Conservation (phyloP, 2,797 vertebrate genomes). For the Sebastes kiyomatsui region DNA sequence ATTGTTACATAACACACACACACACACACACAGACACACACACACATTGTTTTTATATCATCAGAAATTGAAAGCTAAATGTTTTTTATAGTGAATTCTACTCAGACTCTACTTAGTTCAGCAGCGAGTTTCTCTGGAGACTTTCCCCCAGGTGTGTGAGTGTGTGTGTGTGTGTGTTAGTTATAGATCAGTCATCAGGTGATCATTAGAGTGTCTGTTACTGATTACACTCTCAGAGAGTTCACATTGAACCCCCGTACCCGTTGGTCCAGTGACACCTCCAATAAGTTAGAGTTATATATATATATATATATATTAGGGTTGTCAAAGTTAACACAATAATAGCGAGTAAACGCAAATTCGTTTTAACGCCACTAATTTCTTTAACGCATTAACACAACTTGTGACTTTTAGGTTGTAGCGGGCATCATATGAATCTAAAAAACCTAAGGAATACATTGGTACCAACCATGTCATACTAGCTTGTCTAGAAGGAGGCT, state of each 20-base stretch:
- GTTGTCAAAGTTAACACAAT: no score
- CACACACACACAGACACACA: slow-evolving; percentile 11
- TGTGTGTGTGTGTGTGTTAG: background rate
- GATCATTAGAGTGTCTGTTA: background rate
- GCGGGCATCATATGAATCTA: no score
- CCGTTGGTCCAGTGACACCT: no score
- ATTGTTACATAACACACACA: background rate
- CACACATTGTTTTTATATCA: background rate
- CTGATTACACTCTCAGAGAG: background rate
- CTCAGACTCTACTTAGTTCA: background rate
- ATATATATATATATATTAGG: no score
- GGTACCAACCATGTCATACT: no score
- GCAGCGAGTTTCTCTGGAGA: background rate
- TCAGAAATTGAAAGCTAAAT: background rate
- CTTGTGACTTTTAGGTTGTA: no score
- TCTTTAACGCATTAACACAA: no score
- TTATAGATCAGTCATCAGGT: background rate
- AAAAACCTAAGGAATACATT: no score
- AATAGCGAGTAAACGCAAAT: no score
- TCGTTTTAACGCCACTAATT: no score
- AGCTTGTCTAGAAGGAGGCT: no score
- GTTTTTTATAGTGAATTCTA: no score
- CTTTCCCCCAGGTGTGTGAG: background rate
- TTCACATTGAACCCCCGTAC: background rate
- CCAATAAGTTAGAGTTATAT: background rate